A percentile compares a stretch with the other conserved stretches of the same genome.
phyloP scores from a whole-genome alignment of 2,888 invertebrate genomes.

The Camptogramma bilineatum region DNA sequence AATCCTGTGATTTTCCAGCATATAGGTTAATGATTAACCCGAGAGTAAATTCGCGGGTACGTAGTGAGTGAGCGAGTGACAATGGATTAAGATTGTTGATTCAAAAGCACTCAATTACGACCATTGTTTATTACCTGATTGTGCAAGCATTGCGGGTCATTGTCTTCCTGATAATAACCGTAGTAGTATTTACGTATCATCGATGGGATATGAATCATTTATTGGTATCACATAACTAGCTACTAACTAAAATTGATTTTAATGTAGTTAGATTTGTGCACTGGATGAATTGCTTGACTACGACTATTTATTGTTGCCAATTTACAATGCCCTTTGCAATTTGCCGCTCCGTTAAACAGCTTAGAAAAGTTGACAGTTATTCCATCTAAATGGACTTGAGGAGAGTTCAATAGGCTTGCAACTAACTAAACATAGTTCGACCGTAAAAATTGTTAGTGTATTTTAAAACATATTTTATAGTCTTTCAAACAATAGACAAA shows the following conservation, averaged over 20 bases:
- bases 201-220: not conserved
- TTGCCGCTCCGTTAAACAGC: conserved; percentile 25
- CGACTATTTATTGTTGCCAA: conserved; percentile 12
- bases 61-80: not conserved
- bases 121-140: conserved; percentile 6
- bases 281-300: conserved; percentile 4
- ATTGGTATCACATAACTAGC: not conserved
- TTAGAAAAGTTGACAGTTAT: conserved; percentile 22
- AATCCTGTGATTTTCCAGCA: not conserved
- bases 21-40: not conserved
- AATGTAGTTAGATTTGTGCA: not conserved
- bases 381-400: conserved; percentile 6
- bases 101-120: conserved; percentile 8
- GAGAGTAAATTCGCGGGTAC: not conserved
- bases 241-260: not conserved
- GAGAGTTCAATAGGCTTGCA: conserved; percentile 5
- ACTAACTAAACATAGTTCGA: not conserved
- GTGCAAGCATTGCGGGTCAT: not conserved
- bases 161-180: not conserved
- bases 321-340: conserved; percentile 22
- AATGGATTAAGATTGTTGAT: conserved; percentile 9
- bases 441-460: no score
- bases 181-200: not conserved
- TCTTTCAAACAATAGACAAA: not conserved
- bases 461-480: no score